A percentile compares a stretch with the other conserved stretches of the same genome.
phyloP scores from a whole-genome alignment of 2,113 vertebrate genomes.

The Cervus canadensis region DNA sequence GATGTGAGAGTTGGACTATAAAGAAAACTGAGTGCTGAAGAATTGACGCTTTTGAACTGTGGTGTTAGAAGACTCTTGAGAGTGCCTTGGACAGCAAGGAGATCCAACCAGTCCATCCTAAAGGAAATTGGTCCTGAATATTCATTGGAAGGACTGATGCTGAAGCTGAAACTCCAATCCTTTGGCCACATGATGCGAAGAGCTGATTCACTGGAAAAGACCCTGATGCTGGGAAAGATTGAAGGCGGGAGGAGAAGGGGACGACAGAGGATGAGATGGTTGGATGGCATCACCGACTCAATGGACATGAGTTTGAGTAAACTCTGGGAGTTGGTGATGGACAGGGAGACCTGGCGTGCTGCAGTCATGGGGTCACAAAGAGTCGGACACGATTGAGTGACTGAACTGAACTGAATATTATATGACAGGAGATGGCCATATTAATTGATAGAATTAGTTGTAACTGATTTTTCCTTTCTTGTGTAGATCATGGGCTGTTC shows the following conservation, averaged over 20 bases:
- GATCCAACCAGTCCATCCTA: background rate
- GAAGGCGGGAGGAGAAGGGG: background rate
- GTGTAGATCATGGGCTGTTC: background rate
- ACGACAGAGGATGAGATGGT: background rate
- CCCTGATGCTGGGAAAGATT: background rate
- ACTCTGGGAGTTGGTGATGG: background rate
- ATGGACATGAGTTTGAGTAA: background rate
- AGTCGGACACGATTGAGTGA: accelerated
- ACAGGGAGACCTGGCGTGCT: background rate
- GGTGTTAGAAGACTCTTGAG: background rate
- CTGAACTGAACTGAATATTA: background rate
- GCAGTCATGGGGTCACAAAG: background rate
- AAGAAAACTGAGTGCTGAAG: background rate
- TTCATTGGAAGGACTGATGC: background rate
- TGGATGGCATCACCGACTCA: background rate
- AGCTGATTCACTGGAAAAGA: background rate
- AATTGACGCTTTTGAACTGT: background rate
- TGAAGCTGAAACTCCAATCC: background rate
- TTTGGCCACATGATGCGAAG: background rate
- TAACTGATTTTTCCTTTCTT: background rate
- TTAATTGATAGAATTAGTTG: background rate
- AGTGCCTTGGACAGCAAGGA: background rate
- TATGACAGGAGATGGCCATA: background rate
- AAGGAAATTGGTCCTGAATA: background rate
- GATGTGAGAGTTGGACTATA: background rate